A percentile compares a stretch with the other conserved stretches of the same genome.
phyloP scores from a whole-genome alignment of 1,140 invertebrate genomes.

The Cherax quadricarinatus region DNA sequence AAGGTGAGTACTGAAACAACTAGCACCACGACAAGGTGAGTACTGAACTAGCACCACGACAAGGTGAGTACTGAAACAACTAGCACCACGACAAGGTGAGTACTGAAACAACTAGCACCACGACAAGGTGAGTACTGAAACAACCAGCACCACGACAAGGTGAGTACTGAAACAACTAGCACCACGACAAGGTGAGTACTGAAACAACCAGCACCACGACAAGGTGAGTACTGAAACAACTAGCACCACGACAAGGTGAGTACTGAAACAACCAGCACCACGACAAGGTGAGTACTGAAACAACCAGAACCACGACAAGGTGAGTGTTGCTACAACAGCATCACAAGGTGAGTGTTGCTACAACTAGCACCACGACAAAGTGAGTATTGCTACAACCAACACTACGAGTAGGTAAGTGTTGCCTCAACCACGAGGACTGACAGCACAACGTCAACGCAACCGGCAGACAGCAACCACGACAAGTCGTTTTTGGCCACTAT shows the following conservation, averaged over 20 bases:
- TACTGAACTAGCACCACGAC: background rate
- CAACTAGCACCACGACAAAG: too few species aligned
- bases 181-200: conserved; percentile 13
- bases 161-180: too few species aligned
- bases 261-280: conserved; percentile 13
- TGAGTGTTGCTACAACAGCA: background rate
- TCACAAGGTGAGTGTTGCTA: background rate
- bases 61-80: background rate
- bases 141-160: conserved; percentile 29
- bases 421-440: too few species aligned
- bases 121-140: too few species aligned
- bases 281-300: background rate
- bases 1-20: too few species aligned
- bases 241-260: conserved; percentile 15
- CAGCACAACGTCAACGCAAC: too few species aligned
- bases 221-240: too few species aligned
- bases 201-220: conserved; percentile 24
- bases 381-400: too few species aligned
- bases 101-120: background rate
- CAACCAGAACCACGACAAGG: background rate
- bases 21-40: conserved; percentile 15
- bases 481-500: too few species aligned
- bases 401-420: too few species aligned
- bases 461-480: too few species aligned
- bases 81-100: conserved; percentile 1